Evolutionary conservation across 2,113 vertebrate genomes (phyloP).

Genomic region (Athene cunicularia): DNA sequence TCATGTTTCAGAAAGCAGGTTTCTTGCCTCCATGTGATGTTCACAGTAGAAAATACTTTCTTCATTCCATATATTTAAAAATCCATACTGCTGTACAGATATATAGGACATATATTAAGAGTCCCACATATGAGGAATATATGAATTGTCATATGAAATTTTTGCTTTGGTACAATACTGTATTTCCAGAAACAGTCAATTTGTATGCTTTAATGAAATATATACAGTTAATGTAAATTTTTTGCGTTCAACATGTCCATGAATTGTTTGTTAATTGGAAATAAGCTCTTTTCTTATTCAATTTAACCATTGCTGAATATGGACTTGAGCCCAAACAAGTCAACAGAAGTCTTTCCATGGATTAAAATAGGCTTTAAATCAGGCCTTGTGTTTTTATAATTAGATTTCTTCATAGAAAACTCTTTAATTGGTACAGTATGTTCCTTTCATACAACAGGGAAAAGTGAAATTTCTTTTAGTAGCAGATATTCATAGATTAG

Average conservation of each 20-base stretch:
- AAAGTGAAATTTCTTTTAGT: slow-evolving; percentile 20
- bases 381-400: slow-evolving; percentile 54
- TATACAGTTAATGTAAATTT: neutral
- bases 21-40: neutral
- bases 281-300: neutral
- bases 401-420: slow-evolving; percentile 35
- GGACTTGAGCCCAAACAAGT: neutral
- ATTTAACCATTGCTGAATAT: neutral
- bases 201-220: neutral
- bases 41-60: neutral
- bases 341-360: slow-evolving; percentile 3
- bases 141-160: neutral
- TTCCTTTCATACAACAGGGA: neutral
- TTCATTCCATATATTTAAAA: neutral
- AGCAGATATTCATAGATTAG: neutral
- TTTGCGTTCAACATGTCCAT: neutral
- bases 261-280: slow-evolving; percentile 15
- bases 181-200: neutral
- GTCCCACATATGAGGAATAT: neutral
- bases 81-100: neutral
- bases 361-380: slow-evolving; percentile 43
- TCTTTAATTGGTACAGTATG: slow-evolving; percentile 36
- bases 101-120: neutral
- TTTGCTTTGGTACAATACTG: neutral
- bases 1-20: neutral